Conservation (phyloP, 2,888 invertebrate species). For the Cryptocheilus praepositus region DNA sequence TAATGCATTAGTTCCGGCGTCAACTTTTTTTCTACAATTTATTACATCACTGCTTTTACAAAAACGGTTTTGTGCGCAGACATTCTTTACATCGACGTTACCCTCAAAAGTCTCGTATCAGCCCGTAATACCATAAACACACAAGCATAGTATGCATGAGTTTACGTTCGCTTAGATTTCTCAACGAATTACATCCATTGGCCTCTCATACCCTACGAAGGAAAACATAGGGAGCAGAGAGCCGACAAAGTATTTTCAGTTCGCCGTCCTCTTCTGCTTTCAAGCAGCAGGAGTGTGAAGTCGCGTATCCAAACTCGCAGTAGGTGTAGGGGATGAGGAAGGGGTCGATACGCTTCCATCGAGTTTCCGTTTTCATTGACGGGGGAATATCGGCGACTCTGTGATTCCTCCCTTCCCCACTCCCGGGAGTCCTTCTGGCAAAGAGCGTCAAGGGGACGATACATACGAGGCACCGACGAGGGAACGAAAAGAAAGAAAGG, state of each 20-base stretch:
- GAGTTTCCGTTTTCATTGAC: slow-evolving; percentile 30
- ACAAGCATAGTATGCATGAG: too few species aligned
- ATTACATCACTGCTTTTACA: too few species aligned
- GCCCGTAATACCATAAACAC: too few species aligned
- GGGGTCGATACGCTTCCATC: slow-evolving; percentile 40
- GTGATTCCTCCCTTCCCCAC: slow-evolving; percentile 26
- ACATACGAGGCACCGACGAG: slow-evolving; percentile 8
- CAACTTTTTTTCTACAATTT: too few species aligned
- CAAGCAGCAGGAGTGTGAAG: slow-evolving; percentile 23
- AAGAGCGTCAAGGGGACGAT: slow-evolving; percentile 47
- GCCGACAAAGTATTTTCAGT: slow-evolving; percentile 24
- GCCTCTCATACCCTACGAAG: slow-evolving; percentile 16
- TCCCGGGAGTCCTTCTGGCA: slow-evolving; percentile 38
- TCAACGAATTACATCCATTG: slow-evolving; percentile 17
- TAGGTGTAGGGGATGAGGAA: background rate
- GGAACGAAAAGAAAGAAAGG: slow-evolving; percentile 15
- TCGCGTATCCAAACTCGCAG: slow-evolving; percentile 44
- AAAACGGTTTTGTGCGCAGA: too few species aligned
- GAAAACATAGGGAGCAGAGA: slow-evolving; percentile 15
- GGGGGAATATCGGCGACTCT: slow-evolving; percentile 37
- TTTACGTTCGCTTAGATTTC: slow-evolving; percentile 1
- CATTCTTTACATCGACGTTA: too few species aligned
- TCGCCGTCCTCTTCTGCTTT: slow-evolving; percentile 16
- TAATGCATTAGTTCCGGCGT: too few species aligned
- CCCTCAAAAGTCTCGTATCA: too few species aligned